Percentiles rank a stretch among this genome's conserved stretches.
Evolutionary conservation across 2,113 vertebrate genomes (phyloP).

Genomic region (Mesembrinibis cayennensis): DNA sequence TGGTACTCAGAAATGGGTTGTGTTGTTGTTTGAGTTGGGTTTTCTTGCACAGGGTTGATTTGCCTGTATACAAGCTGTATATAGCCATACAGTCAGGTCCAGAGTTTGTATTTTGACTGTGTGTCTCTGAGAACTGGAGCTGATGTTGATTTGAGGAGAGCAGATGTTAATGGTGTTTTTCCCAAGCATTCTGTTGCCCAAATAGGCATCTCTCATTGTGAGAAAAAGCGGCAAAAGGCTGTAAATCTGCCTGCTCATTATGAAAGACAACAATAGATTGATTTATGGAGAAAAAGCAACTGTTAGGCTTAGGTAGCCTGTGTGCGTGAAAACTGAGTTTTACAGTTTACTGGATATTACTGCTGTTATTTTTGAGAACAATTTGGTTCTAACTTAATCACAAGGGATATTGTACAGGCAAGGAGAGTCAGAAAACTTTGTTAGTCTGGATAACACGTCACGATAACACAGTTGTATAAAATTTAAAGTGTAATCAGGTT

Average conservation of each 20-base stretch:
- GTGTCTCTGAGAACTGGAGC: conserved; percentile 49
- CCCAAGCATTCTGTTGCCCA: conserved; percentile 62
- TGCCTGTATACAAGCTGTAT: background rate
- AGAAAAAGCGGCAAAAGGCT: conserved; percentile 69
- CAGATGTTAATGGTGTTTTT: conserved; percentile 73
- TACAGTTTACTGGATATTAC: background rate
- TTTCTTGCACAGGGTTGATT: background rate
- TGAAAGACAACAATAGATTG: conserved; percentile 75
- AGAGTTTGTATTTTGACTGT: conserved; percentile 6
- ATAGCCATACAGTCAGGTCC: background rate
- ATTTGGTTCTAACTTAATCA: background rate
- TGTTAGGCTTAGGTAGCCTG: conserved; percentile 65
- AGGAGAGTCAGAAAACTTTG: background rate
- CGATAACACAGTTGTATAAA: background rate
- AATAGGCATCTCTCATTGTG: conserved; percentile 67
- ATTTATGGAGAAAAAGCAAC: conserved; percentile 77
- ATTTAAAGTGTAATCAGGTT: background rate
- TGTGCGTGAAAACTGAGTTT: conserved; percentile 23
- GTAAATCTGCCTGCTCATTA: conserved; percentile 82
- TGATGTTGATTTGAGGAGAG: conserved; percentile 64
- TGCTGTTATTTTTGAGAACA: conserved; percentile 28
- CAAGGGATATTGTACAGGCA: background rate
- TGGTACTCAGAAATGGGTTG: background rate
- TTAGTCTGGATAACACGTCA: background rate
- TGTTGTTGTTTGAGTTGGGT: background rate